A percentile compares a stretch with the other conserved stretches of the same genome.
phyloP scores from a whole-genome alignment of 2,113 vertebrate species.

The Lagopus leucura region DNA sequence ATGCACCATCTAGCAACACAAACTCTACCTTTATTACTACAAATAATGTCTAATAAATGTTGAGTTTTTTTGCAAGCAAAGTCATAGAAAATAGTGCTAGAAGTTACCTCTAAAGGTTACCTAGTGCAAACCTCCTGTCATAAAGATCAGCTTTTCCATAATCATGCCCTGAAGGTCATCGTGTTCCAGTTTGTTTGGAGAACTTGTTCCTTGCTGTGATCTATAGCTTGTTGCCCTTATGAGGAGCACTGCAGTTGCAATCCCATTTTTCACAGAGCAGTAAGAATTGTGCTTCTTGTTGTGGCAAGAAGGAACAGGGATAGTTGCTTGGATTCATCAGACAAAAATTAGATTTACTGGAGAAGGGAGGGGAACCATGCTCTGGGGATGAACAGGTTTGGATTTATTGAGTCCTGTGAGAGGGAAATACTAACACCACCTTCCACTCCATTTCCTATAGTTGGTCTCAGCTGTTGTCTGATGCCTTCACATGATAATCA shows the following conservation, averaged over 20 bases:
- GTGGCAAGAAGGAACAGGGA: neutral
- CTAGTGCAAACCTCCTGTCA: neutral
- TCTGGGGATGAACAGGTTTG: neutral
- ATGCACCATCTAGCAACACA: neutral
- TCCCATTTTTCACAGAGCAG: neutral
- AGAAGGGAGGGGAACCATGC: neutral
- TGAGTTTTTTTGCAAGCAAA: neutral
- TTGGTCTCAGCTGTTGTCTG: neutral
- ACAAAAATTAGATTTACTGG: neutral
- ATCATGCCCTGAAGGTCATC: neutral
- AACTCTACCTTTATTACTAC: neutral
- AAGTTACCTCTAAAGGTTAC: neutral
- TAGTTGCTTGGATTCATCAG: neutral
- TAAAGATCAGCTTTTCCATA: neutral
- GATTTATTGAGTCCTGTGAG: neutral
- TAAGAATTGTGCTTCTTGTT: neutral
- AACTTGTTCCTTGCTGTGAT: neutral
- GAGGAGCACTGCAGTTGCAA: neutral
- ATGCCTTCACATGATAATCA: neutral
- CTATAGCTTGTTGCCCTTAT: neutral
- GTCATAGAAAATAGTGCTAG: neutral
- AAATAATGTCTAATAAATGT: neutral
- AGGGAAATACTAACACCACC: neutral
- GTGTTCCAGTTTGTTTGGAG: neutral
- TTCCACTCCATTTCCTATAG: neutral